A percentile compares a stretch with the other conserved stretches of the same genome.
Conservation (phyloP, 2,797 vertebrate genomes). For the Thalassophryne amazonica region DNA sequence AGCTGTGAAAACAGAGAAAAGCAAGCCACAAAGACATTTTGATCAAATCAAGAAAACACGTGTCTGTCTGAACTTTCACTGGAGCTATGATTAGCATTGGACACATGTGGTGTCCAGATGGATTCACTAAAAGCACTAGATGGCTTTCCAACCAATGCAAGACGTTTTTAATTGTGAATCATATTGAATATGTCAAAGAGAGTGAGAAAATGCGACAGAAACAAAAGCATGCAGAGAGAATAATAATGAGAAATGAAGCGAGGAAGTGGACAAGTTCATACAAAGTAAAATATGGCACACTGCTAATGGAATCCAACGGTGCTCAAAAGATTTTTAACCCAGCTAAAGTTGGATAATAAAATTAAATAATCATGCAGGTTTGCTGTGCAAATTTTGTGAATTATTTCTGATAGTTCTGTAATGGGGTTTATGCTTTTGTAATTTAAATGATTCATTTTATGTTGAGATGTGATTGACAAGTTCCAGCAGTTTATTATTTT, state of each 20-base stretch:
- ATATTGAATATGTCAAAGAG: conserved; percentile 16
- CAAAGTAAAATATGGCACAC: neutral
- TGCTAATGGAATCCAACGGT: neutral
- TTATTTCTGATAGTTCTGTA: no score
- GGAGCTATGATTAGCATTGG: conserved; percentile 30
- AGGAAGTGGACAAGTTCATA: neutral
- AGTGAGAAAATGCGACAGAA: conserved; percentile 18
- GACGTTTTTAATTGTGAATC: conserved; percentile 21
- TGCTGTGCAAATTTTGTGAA: no score
- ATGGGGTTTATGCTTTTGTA: no score
- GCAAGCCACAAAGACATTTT: neutral
- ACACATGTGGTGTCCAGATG: neutral
- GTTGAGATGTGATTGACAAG: no score
- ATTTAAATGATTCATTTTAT: no score
- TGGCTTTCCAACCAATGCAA: neutral
- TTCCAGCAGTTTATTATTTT: no score
- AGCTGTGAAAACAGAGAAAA: conserved; percentile 72
- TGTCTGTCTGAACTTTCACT: neutral
- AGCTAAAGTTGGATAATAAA: no score
- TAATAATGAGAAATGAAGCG: neutral
- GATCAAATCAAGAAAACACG: conserved; percentile 7
- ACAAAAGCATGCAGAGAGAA: neutral
- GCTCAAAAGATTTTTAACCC: no score
- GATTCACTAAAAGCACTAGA: conserved; percentile 1
- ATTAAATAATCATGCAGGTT: no score